phyloP scores from a whole-genome alignment of 2,888 invertebrate species.

The Myopa testacea region DNA sequence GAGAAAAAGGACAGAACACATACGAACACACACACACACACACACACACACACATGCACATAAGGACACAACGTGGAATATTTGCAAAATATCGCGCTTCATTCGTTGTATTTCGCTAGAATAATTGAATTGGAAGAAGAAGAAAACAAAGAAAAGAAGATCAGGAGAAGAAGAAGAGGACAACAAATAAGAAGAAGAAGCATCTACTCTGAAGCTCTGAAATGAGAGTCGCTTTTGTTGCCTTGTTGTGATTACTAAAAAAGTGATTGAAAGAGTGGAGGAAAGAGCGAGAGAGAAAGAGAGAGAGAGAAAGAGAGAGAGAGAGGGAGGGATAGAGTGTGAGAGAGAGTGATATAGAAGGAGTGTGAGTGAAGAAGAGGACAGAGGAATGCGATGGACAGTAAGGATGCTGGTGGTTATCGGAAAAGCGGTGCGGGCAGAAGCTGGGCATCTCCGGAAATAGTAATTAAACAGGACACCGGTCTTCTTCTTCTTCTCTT shows the following conservation, averaged over 20 bases:
- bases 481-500: too few species aligned
- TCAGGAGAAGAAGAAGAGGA: too few species aligned
- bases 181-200: background rate
- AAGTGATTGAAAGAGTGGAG: background rate
- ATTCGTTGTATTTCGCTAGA: conserved; percentile 48
- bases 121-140: conserved; percentile 54
- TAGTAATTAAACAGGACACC: conserved; percentile 53
- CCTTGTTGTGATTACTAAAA: background rate
- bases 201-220: background rate
- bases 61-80: background rate
- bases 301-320: background rate
- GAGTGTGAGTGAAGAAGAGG: too few species aligned
- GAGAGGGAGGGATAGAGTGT: too few species aligned
- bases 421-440: background rate
- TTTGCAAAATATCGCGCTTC: conserved; percentile 49
- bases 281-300: background rate
- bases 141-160: conserved; percentile 9
- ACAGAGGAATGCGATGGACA: too few species aligned
- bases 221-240: background rate
- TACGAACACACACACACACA: background rate
- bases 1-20: background rate
- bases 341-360: too few species aligned
- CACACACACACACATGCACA: too few species aligned
- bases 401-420: too few species aligned
- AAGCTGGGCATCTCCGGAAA: conserved; percentile 37